A percentile compares a stretch with the other conserved stretches of the same genome.
These are phyloP conservation scores for Rhagonycha fulva DNA, from an alignment of 2,888 invertebrate genomes.

Conservation along the genomic window DNA sequence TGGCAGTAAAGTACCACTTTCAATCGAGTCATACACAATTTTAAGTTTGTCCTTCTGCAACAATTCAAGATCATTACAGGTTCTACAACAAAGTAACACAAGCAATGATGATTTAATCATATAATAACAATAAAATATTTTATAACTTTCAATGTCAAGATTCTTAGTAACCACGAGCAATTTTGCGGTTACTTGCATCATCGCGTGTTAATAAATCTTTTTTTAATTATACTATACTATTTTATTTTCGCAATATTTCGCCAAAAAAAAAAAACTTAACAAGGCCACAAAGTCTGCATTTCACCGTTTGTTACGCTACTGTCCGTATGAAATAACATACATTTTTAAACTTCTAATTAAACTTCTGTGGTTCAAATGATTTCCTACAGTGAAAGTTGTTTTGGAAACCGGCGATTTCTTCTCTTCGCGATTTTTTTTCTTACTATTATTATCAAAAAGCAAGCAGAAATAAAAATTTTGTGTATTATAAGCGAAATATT, in stretches of 20 bases:
- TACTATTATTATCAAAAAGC: background rate
- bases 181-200: background rate
- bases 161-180: background rate
- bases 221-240: no score
- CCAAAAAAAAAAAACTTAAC: background rate
- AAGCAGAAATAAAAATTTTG: background rate
- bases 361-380: background rate
- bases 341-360: background rate
- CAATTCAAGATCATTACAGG: no score
- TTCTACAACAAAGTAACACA: no score
- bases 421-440: background rate
- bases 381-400: background rate
- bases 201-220: background rate
- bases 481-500: background rate
- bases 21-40: no score
- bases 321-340: background rate
- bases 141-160: background rate
- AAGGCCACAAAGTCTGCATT: no score
- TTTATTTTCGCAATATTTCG: background rate
- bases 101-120: no score
- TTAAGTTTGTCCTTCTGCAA: no score
- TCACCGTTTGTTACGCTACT: background rate
- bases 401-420: background rate
- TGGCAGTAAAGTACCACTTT: no score
- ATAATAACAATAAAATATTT: background rate